Conservation (phyloP, 1,140 invertebrate species). For the Cylas formicarius region DNA sequence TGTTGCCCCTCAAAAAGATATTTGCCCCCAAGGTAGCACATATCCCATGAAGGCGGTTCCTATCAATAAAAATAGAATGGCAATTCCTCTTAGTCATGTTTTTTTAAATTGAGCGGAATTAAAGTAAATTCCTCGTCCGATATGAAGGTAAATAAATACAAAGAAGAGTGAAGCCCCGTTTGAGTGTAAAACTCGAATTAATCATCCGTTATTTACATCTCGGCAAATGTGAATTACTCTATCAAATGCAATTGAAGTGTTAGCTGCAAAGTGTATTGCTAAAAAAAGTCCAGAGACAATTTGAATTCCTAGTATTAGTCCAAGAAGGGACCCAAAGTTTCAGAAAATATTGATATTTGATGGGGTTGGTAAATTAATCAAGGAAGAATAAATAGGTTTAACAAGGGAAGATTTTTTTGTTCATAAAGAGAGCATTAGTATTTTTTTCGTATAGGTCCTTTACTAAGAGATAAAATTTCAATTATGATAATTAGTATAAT, state of each 20-base stretch:
- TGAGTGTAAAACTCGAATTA: slow-evolving; percentile 50
- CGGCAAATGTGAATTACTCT: slow-evolving; percentile 49
- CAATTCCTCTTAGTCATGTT: slow-evolving; percentile 50
- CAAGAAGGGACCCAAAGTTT: slow-evolving; percentile 52
- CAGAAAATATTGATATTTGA: slow-evolving; percentile 48
- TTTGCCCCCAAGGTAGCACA: slow-evolving; percentile 64
- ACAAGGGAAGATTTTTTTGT: slow-evolving; percentile 40
- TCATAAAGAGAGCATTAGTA: slow-evolving; percentile 44
- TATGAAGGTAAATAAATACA: slow-evolving; percentile 47
- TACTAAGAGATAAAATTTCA: slow-evolving; percentile 43
- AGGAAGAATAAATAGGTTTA: slow-evolving; percentile 47
- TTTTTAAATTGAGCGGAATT: slow-evolving; percentile 46
- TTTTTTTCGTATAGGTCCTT: slow-evolving; percentile 43
- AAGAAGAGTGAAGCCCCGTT: slow-evolving; percentile 52
- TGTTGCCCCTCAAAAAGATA: slow-evolving; percentile 64
- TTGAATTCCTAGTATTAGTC: slow-evolving; percentile 53
- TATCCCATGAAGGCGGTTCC: slow-evolving; percentile 61
- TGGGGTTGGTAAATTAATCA: slow-evolving; percentile 50
- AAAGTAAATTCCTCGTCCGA: slow-evolving; percentile 52
- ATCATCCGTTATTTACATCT: slow-evolving; percentile 50
- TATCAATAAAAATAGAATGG: slow-evolving; percentile 56
- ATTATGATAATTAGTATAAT: slow-evolving; percentile 44
- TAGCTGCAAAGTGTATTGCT: slow-evolving; percentile 50
- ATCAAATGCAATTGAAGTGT: slow-evolving; percentile 50
- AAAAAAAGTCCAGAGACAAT: slow-evolving; percentile 53